Base-by-base conservation (phyloP, 2,888 invertebrate species). In the Dendrolimus houi region DNA sequence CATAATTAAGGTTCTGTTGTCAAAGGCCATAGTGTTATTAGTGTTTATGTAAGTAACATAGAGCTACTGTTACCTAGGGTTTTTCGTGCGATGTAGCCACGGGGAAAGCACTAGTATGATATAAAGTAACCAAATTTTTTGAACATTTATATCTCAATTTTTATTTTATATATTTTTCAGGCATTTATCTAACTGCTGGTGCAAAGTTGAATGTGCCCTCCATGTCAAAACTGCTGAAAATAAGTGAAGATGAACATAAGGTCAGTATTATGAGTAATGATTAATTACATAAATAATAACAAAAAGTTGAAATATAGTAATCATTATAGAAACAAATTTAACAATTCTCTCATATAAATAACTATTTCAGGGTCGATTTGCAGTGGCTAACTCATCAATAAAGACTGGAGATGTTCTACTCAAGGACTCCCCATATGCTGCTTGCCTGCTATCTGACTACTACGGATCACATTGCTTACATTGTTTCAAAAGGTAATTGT, bases 401-500 rank as follows among this genome's bases (percentile, higher is more conserved):
- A 85, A 87, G 62, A 92, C 95, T 0, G 96, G 96, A 0, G 95
- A 96, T 72, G 92, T 93, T 0, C 78, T 97, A 12, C 87, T 95
- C 0, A 92, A 92, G 1, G 96, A 97, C 77, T 83, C 89, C 47
- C 95, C 97, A 0, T 93, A 94, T 65, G 95, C 94, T 0, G 93
- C 96, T 0, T 95, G 94, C 68, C 87, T 97, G 1, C 81, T 95
- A 12, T 93, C 95, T 0, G 94, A 94, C 65, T 94, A 91, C 77
- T 95, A 93, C 74, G 96, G 96, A 2, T 94, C 95, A 1, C 95
- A 96, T 75, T 97, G 97, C 71, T 93, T 95, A 62, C 93, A 96
- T 75, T 97, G 97, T 74, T 96, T 96, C 67, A 90, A 91, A 70
- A 93, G 95, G 96, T 95, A 29, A 29, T 29, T 29, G 29, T 29